Evolutionary conservation across 53 echinoderm and acorn worm genomes (phyloP).

Genomic region (Luidia sarsii): DNA sequence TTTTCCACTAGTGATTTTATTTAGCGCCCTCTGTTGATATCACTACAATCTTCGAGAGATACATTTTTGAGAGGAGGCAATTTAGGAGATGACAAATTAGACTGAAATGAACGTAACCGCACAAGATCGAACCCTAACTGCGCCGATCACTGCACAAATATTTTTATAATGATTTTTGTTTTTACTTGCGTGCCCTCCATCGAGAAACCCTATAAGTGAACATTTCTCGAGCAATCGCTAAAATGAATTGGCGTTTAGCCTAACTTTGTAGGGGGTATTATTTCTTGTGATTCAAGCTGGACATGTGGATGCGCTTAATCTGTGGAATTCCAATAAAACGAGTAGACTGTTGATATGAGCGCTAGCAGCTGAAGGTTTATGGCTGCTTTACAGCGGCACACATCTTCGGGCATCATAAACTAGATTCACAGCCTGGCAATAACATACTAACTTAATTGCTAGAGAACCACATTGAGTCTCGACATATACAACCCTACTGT

Average conservation of each 20-base stretch:
- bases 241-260: too few relatives aligned
- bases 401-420: conserved; percentile 44
- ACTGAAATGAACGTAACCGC: too few relatives aligned
- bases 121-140: background rate
- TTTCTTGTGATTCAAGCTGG: conserved; percentile 31
- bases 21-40: conserved; percentile 6
- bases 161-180: conserved; percentile 15
- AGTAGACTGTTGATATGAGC: conserved; percentile 1
- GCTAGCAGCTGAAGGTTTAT: background rate
- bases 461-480: conserved; percentile 10
- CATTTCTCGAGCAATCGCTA: too few relatives aligned
- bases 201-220: too few relatives aligned
- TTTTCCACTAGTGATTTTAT: background rate
- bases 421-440: background rate
- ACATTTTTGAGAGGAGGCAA: too few relatives aligned
- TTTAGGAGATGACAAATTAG: too few relatives aligned
- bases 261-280: conserved; percentile 24
- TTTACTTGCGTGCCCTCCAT: too few relatives aligned
- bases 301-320: conserved; percentile 28
- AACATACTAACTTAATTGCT: background rate
- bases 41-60: too few relatives aligned
- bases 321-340: conserved; percentile 40
- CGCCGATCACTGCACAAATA: conserved; percentile 38
- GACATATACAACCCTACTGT: too few relatives aligned
- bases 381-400: conserved; percentile 33